Base-by-base conservation (phyloP, 2,113 vertebrate species). In the Ptychochromis oligacanthus region DNA sequence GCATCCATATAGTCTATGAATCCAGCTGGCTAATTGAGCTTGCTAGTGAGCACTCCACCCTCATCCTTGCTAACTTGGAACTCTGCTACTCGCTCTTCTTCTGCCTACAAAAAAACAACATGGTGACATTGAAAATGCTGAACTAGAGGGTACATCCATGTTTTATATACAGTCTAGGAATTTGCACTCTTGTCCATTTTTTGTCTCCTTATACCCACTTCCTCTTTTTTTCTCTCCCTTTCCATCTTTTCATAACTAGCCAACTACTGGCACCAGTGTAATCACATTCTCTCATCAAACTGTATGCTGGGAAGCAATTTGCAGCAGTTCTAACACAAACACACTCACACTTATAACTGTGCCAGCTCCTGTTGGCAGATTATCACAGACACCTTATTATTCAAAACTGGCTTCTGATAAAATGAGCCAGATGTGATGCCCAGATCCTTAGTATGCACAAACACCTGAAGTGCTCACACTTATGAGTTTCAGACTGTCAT, bases 371-470 rank as follows among this genome's bases (percentile, higher is more conserved):
- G 13, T 77, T 91, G 90, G 90, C 88, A 84, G 36, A 60, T 77
- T 60, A 60, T 87, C 86, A 83, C 75, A 86, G 74, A 54, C 75
- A 31, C 76, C 56, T 76, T 81, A 81, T 86, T 87, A 77, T 87
- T 76, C 31, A 67, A 64, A 76, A 85, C 14, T 87, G 86, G 81
- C 81, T 74, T 55, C 11, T 77, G 80, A 88, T 85, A 56, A 88
- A 91, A 77, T 86, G n/a, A 77, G 34, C 60, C 90, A 88, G 91
- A 87, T 89, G 83, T 62, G 83, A 87, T 70, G 20, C 75, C 36
- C 14, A 58, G 80, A 87, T 83, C 80, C 31, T 49, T 74, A 64
- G 61, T 36, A 4, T 6, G 20, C 58, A 67, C 56, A 77, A n/a
- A 34, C 83, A 67, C 52, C 31, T 86, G 65, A 54, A 52, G 43